A percentile compares a stretch with the other conserved stretches of the same genome.
Conservation (phyloP, 2,888 invertebrate species). For the Cephus pulcher region DNA sequence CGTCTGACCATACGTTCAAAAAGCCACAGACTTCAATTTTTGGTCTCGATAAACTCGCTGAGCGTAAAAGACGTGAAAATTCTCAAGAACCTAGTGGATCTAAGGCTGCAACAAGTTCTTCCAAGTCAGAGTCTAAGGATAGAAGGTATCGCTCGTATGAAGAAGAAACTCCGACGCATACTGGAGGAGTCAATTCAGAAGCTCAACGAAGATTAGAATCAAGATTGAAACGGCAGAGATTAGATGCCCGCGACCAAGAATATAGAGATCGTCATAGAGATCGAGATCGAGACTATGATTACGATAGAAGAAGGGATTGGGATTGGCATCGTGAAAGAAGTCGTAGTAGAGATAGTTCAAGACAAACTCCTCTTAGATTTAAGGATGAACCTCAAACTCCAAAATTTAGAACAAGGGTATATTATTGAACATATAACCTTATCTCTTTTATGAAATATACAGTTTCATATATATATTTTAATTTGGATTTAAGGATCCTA, state of each 20-base stretch:
- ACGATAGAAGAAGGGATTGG: conserved; percentile 42
- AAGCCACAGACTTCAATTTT: conserved; percentile 81
- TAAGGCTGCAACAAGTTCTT: conserved; percentile 53
- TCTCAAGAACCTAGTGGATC: conserved; percentile 41
- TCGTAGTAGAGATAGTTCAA: conserved; percentile 39
- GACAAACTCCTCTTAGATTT: conserved; percentile 72
- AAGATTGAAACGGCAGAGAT: conserved; percentile 59
- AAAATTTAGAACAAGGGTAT: conserved; percentile 68
- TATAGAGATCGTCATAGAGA: conserved; percentile 57
- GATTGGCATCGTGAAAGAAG: conserved; percentile 50
- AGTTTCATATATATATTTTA: conserved; percentile 3
- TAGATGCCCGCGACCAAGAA: conserved; percentile 52
- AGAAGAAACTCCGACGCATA: conserved; percentile 94
- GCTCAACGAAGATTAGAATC: conserved; percentile 76
- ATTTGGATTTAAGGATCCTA: conserved; percentile 64
- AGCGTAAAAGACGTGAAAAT: conserved; percentile 73
- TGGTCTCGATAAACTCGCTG: conserved; percentile 88
- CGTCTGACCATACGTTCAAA: conserved; percentile 74
- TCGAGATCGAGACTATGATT: conserved; percentile 49
- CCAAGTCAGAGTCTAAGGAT: conserved; percentile 47
- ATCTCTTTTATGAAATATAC: not conserved
- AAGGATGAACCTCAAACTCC: conserved; percentile 91
- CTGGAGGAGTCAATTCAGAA: conserved; percentile 89
- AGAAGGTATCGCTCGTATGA: conserved; percentile 82
- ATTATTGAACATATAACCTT: conserved; percentile 27